Evolutionary conservation across 2,888 invertebrate species (phyloP).

Genomic region (Lasioglossum marginatum): DNA sequence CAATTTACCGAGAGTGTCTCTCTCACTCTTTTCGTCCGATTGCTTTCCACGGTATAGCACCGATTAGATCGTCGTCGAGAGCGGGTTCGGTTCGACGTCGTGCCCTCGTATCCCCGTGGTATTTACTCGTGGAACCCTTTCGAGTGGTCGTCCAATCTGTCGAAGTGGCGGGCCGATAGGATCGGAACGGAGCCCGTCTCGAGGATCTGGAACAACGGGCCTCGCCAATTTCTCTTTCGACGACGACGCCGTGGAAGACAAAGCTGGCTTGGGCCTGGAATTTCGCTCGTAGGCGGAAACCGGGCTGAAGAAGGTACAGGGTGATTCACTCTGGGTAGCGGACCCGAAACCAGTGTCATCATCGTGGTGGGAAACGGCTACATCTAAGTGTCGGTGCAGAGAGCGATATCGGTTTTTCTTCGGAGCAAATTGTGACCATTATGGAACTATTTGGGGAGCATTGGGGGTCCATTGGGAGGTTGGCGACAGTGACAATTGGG

Average conservation of each 20-base stretch:
- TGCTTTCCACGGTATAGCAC: slow-evolving; percentile 42
- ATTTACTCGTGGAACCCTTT: slow-evolving; percentile 40
- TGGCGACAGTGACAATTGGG: too few species aligned
- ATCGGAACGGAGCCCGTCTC: slow-evolving; percentile 50
- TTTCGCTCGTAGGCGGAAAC: slow-evolving; percentile 70
- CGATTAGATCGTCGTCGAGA: slow-evolving; percentile 53
- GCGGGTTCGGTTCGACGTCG: slow-evolving; percentile 23
- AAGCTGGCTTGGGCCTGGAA: slow-evolving; percentile 58
- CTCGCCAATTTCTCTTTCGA: slow-evolving; percentile 62
- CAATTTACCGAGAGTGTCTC: slow-evolving; percentile 36
- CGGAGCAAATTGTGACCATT: background rate
- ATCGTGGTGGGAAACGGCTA: background rate
- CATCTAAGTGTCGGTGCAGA: background rate
- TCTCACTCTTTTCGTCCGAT: slow-evolving; percentile 3
- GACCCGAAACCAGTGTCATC: background rate
- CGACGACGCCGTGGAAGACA: slow-evolving; percentile 43
- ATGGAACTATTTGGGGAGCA: too few species aligned
- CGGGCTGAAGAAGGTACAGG: slow-evolving; percentile 40
- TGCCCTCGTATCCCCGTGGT: slow-evolving; percentile 22
- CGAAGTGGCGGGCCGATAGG: slow-evolving; percentile 52
- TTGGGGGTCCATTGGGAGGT: too few species aligned
- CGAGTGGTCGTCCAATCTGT: slow-evolving; percentile 59
- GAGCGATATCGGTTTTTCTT: background rate
- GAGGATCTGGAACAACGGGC: slow-evolving; percentile 48
- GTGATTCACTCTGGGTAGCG: background rate